Percentiles rank a stretch among this genome's conserved stretches.
Conservation (phyloP, 2,888 invertebrate species). For the Rhingia rostrata region DNA sequence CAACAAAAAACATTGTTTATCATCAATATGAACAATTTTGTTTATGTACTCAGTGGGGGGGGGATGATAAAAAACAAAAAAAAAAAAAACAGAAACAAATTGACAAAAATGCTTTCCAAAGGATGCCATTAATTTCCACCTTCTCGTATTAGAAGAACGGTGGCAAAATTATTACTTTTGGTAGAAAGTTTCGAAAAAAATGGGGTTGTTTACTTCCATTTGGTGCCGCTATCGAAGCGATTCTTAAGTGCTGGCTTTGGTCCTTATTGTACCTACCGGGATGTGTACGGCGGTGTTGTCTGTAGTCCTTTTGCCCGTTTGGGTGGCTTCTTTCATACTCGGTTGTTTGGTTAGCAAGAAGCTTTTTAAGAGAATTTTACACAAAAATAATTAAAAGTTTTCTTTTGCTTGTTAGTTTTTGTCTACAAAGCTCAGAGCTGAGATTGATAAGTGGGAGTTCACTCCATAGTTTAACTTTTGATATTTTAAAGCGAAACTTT, state of each 20-base stretch:
- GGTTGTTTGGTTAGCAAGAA: slow-evolving; percentile 70
- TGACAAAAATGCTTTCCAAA: slow-evolving; percentile 69
- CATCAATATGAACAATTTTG: slow-evolving; percentile 66
- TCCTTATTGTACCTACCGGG: slow-evolving; percentile 44
- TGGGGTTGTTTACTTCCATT: slow-evolving; percentile 61
- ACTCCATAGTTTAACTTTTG: slow-evolving; percentile 63
- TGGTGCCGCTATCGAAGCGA: slow-evolving; percentile 45
- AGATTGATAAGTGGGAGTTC: slow-evolving; percentile 68
- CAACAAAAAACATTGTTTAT: slow-evolving; percentile 59
- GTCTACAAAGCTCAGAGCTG: slow-evolving; percentile 37
- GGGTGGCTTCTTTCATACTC: slow-evolving; percentile 46
- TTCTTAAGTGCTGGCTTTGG: slow-evolving; percentile 47
- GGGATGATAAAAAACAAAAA: too few species aligned
- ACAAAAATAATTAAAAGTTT: slow-evolving; percentile 73
- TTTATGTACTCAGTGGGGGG: slow-evolving; percentile 61
- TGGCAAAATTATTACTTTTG: slow-evolving; percentile 63
- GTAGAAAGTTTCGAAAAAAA: slow-evolving; percentile 54
- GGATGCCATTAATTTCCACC: slow-evolving; percentile 67
- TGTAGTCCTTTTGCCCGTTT: slow-evolving; percentile 52
- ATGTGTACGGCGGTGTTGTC: slow-evolving; percentile 41
- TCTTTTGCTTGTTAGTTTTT: slow-evolving; percentile 55
- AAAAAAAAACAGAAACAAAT: slow-evolving; percentile 48
- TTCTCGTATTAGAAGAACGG: slow-evolving; percentile 55
- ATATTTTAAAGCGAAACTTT: slow-evolving; percentile 65
- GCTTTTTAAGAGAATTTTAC: slow-evolving; percentile 70